Conservation (phyloP, 2,113 vertebrate genomes). For the Tringa solitaria region DNA sequence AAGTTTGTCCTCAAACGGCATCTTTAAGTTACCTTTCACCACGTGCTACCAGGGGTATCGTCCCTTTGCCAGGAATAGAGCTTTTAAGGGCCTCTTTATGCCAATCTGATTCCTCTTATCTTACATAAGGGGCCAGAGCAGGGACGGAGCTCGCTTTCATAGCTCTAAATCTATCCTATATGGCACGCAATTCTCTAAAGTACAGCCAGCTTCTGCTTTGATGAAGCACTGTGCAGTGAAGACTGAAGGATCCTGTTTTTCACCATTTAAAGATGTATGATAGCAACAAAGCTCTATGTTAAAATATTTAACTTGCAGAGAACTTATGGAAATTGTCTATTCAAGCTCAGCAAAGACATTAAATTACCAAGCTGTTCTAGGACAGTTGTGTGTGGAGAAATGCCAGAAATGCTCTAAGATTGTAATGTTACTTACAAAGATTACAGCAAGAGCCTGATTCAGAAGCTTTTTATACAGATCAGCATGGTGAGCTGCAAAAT, state of each 20-base stretch:
- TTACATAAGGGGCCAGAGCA: constrained; percentile 44
- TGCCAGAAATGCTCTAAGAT: constrained; percentile 43
- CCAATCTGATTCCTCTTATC: constrained; percentile 41
- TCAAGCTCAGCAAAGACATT: constrained; percentile 66
- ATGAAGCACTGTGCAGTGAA: constrained; percentile 19
- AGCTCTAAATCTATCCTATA: constrained; percentile 42
- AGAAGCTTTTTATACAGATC: constrained; percentile 24
- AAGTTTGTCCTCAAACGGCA: constrained; percentile 10
- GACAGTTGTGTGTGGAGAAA: constrained; percentile 59
- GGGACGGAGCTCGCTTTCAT: background rate
- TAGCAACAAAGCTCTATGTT: constrained; percentile 61
- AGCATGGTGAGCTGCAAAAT: constrained; percentile 51
- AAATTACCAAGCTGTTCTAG: constrained; percentile 64
- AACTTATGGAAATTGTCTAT: constrained; percentile 70
- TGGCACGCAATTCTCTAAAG: constrained; percentile 57
- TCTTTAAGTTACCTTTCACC: background rate
- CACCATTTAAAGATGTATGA: constrained; percentile 62
- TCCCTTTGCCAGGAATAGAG: background rate
- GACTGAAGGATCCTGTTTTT: constrained; percentile 54
- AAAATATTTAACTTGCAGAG: constrained; percentile 57
- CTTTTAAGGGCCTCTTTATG: constrained; percentile 53
- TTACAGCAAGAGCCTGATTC: constrained; percentile 38
- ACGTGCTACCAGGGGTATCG: background rate
- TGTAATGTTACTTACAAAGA: constrained; percentile 42
- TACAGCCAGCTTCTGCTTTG: constrained; percentile 47